Evolutionary conservation across 2,797 vertebrate genomes (phyloP).

Genomic region (Enteromius argenteus): DNA sequence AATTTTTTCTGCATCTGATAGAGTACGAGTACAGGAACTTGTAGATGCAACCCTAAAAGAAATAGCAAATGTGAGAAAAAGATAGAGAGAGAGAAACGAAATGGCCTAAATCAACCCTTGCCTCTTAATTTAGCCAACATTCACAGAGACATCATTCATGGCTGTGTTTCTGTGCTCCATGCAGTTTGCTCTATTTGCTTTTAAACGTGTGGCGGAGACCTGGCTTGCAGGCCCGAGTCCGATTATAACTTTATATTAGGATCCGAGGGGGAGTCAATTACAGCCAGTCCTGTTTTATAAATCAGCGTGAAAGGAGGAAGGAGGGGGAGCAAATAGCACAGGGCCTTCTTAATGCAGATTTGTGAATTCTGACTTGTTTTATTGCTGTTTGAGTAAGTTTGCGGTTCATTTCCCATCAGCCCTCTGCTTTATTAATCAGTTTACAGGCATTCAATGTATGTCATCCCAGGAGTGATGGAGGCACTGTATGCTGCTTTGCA

Average conservation of each 20-base stretch:
- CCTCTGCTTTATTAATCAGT: constrained; percentile 61
- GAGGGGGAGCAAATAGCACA: constrained; percentile 35
- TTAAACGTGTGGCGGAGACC: constrained; percentile 61
- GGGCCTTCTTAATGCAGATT: constrained; percentile 48
- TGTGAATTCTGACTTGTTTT: constrained; percentile 58
- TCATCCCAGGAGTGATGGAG: constrained; percentile 20
- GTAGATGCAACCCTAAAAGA: not conserved
- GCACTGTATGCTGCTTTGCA: constrained; percentile 32
- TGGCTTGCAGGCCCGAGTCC: constrained; percentile 52
- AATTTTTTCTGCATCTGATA: not conserved
- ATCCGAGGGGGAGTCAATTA: constrained; percentile 63
- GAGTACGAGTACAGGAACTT: not conserved
- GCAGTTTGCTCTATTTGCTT: constrained; percentile 53
- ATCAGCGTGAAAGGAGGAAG: constrained; percentile 50
- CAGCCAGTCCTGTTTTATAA: constrained; percentile 63
- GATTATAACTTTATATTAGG: constrained; percentile 65
- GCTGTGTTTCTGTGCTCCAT: constrained; percentile 37
- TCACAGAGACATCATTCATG: constrained; percentile 65
- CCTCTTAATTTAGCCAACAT: constrained; percentile 54
- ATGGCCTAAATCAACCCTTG: constrained; percentile 53
- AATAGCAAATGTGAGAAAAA: constrained; percentile 7
- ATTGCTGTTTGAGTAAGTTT: constrained; percentile 56
- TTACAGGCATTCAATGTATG: constrained; percentile 26
- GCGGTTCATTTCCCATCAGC: constrained; percentile 49
- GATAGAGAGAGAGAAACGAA: constrained; percentile 11